These are phyloP conservation scores for Micoletzkya japonica DNA, from an alignment of 2,888 invertebrate species.

Conservation along the genomic window DNA sequence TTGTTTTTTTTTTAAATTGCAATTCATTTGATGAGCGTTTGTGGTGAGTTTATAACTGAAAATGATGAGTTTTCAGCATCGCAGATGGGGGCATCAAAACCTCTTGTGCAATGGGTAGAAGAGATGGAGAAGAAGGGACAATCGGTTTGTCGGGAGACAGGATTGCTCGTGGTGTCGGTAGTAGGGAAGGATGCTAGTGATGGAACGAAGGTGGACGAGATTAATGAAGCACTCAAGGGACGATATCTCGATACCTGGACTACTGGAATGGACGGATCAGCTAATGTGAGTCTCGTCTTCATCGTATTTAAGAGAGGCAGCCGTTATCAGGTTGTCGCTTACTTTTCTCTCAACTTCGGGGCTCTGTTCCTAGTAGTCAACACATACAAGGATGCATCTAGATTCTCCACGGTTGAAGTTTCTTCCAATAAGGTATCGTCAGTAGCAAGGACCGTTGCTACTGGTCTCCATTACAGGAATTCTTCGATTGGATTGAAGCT, in stretches of 20 bases:
- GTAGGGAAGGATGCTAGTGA: conserved; percentile 14
- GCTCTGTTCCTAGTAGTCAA: conserved; percentile 18
- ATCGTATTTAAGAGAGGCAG: not conserved
- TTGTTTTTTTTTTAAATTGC: too few relatives aligned
- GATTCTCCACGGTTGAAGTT: not conserved
- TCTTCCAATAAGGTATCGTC: conserved; percentile 5
- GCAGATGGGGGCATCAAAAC: conserved; percentile 13
- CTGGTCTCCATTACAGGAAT: not conserved
- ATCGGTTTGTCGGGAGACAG: not conserved
- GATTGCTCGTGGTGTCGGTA: conserved; percentile 1
- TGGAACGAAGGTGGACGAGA: not conserved
- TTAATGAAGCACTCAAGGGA: conserved; percentile 15
- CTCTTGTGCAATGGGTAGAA: not conserved
- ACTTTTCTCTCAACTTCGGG: conserved; percentile 11
- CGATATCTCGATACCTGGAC: not conserved
- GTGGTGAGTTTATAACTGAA: too few relatives aligned
- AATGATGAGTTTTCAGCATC: too few relatives aligned
- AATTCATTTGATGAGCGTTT: too few relatives aligned
- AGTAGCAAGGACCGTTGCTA: not conserved
- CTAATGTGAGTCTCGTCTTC: not conserved
- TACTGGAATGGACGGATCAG: not conserved
- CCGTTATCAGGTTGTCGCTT: conserved; percentile 9
- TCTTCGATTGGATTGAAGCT: conserved; percentile 4
- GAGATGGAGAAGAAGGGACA: conserved; percentile 5
- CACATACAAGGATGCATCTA: conserved; percentile 10